Percentiles rank a stretch among this genome's conserved stretches.
phyloP scores from a whole-genome alignment of 2,113 vertebrate genomes.

The Cromileptes altivelis region DNA sequence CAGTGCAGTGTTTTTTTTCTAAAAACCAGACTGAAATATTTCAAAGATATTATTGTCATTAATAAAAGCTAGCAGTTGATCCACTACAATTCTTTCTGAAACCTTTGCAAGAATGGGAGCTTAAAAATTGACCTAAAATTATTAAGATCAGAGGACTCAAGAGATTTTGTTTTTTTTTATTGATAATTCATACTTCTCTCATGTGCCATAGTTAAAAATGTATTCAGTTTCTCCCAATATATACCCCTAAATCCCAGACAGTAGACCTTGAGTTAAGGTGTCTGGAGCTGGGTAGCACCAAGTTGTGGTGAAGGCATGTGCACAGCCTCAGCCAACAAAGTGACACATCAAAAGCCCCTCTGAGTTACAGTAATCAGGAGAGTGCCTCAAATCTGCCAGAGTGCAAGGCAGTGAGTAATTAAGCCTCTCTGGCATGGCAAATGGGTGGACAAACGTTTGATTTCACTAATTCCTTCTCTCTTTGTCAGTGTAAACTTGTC shows the following conservation, averaged over 20 bases:
- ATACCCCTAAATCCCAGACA: not conserved
- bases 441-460: slow-evolving; percentile 58
- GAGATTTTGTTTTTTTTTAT: too few species aligned
- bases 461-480: slow-evolving; percentile 56
- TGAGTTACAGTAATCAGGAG: slow-evolving; percentile 64
- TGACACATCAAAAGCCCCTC: slow-evolving; percentile 70
- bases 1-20: too few species aligned
- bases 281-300: slow-evolving; percentile 18
- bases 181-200: too few species aligned
- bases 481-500: slow-evolving; percentile 57
- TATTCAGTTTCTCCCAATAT: not conserved
- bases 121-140: too few species aligned
- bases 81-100: too few species aligned
- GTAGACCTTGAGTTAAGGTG: not conserved
- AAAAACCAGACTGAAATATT: too few species aligned
- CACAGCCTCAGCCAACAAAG: slow-evolving; percentile 42
- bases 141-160: too few species aligned
- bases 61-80: too few species aligned
- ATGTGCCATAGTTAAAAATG: not conserved
- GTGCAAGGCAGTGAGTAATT: slow-evolving; percentile 67
- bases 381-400: slow-evolving; percentile 57
- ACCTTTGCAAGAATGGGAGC: too few species aligned
- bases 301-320: slow-evolving; percentile 1
- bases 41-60: too few species aligned
- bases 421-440: slow-evolving; percentile 61